These are phyloP conservation scores for Parus major DNA, from an alignment of 2,113 vertebrate species.

Conservation along the genomic window DNA sequence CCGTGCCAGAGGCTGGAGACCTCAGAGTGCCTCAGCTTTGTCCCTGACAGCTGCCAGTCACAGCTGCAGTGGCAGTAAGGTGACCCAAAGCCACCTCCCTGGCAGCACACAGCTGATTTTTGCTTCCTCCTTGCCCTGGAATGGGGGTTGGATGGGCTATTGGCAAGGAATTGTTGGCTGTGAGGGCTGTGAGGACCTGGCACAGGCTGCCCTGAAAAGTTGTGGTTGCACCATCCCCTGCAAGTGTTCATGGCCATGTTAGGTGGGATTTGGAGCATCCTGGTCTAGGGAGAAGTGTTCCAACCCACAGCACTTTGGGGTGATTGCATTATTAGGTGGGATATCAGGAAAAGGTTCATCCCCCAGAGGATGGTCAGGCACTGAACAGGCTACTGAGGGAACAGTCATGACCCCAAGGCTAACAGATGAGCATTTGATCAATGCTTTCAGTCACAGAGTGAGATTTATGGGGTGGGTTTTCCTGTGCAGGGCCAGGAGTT, in stretches of 20 bases:
- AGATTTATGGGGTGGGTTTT: not conserved
- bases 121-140: not conserved
- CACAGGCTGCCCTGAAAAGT: not conserved
- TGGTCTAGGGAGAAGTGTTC: not conserved
- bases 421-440: not conserved
- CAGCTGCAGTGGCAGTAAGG: not conserved
- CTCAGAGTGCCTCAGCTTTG: not conserved
- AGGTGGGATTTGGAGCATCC: not conserved
- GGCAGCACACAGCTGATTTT: not conserved
- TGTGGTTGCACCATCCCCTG: not conserved
- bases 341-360: not conserved
- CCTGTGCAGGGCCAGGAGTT: not conserved
- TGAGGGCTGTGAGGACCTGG: not conserved
- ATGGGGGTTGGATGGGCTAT: not conserved
- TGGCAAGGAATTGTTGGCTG: not conserved
- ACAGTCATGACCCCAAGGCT: not conserved
- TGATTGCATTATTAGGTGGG: not conserved
- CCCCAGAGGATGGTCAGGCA: not conserved
- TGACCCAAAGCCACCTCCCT: fast-evolving
- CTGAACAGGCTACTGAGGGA: not conserved
- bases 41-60: not conserved
- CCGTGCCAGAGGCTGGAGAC: not conserved
- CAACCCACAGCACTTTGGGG: not conserved
- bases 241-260: not conserved
- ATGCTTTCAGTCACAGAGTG: not conserved